These are phyloP conservation scores for Gopherus flavomarginatus DNA, from an alignment of 2,113 vertebrate species.

Conservation along the genomic window DNA sequence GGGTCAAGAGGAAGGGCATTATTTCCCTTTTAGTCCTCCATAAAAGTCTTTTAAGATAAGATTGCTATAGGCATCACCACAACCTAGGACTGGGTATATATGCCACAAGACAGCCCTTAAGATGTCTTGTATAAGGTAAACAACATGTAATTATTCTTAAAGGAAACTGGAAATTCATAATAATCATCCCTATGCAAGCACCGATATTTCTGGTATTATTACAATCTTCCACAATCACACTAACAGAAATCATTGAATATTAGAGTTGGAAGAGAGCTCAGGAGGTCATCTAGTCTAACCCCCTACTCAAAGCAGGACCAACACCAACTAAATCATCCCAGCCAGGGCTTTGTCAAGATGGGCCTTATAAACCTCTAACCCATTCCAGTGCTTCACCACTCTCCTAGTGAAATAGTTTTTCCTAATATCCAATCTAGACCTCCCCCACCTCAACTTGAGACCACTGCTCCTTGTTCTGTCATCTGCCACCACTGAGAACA, in stretches of 20 bases:
- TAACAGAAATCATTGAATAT: background rate
- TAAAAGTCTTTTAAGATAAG: background rate
- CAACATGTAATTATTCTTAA: background rate
- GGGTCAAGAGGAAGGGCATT: background rate
- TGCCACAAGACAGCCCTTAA: background rate
- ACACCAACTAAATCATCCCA: too few relatives aligned
- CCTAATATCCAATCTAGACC: too few relatives aligned
- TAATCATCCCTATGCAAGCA: background rate
- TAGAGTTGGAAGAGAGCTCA: too few relatives aligned
- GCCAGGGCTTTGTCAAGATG: too few relatives aligned
- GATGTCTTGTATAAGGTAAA: background rate
- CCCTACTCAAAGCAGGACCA: too few relatives aligned
- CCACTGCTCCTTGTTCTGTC: too few relatives aligned
- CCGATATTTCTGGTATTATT: background rate
- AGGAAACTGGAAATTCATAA: background rate
- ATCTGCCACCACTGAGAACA: too few relatives aligned
- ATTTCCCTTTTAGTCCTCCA: background rate
- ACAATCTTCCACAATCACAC: background rate
- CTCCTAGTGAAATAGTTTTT: too few relatives aligned
- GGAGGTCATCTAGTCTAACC: too few relatives aligned
- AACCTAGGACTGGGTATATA: background rate
- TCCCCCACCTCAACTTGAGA: too few relatives aligned
- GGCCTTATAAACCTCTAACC: too few relatives aligned
- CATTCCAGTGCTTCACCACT: too few relatives aligned
- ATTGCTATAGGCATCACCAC: background rate